phyloP scores from a whole-genome alignment of 2,113 vertebrate species.

The Otolemur garnettii region DNA sequence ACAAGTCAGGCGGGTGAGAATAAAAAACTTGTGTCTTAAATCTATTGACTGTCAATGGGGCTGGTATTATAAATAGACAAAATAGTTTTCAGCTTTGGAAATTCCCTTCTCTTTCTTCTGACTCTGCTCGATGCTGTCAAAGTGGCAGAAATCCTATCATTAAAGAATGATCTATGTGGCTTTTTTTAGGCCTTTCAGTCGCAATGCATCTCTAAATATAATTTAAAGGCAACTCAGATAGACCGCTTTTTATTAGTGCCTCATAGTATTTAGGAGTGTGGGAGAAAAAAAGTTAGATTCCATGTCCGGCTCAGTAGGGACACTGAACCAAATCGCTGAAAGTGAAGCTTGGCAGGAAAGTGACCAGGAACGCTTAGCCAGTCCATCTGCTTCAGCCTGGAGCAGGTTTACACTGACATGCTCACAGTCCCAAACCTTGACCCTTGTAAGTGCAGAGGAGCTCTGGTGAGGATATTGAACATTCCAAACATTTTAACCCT shows the following conservation, averaged over 20 bases:
- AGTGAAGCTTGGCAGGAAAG: not conserved
- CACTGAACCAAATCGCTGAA: not conserved
- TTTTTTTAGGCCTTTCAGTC: not conserved
- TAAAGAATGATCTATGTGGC: not conserved
- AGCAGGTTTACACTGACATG: not conserved
- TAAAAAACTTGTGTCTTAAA: not conserved
- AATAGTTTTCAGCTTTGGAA: not conserved
- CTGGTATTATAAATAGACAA: not conserved
- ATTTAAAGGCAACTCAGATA: not conserved
- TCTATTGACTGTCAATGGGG: not conserved
- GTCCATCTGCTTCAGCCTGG: not conserved
- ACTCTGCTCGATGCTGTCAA: not conserved
- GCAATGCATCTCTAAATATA: slow-evolving; percentile 34
- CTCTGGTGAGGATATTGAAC: not conserved
- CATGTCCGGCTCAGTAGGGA: not conserved
- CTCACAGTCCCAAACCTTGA: not conserved
- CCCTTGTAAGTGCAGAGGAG: not conserved
- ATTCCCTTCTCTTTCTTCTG: not conserved
- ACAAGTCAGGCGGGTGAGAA: not conserved
- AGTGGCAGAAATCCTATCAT: not conserved
- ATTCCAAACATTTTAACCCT: not conserved
- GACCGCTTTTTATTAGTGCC: not conserved
- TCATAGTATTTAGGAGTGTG: not conserved
- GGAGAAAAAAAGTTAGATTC: not conserved
- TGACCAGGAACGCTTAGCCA: not conserved